phyloP scores from a whole-genome alignment of 1,140 invertebrate species.

The Calliphora vicina region DNA sequence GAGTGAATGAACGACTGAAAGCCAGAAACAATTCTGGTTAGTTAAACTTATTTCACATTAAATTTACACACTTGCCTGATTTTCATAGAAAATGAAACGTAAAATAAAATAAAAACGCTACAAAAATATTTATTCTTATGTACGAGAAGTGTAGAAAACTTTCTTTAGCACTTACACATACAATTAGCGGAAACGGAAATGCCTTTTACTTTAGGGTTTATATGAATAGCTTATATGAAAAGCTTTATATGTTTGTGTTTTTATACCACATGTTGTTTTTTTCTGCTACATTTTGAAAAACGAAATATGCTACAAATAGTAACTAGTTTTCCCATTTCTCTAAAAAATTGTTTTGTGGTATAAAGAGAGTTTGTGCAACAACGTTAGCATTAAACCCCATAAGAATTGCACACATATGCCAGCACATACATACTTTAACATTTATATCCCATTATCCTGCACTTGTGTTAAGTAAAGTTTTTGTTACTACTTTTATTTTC shows the following conservation, averaged over 20 bases:
- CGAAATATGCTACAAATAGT: conserved; percentile 21
- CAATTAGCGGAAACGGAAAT: conserved; percentile 37
- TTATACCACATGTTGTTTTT: background rate
- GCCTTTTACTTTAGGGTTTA: conserved; percentile 30
- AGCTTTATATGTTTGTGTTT: background rate
- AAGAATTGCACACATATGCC: background rate
- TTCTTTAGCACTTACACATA: conserved; percentile 15
- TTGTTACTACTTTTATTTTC: background rate
- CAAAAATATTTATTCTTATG: background rate
- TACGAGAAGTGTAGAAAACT: background rate
- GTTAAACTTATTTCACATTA: background rate
- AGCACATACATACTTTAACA: too few relatives aligned
- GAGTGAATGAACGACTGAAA: too few relatives aligned
- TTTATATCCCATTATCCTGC: background rate
- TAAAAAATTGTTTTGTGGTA: background rate
- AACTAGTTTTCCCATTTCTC: background rate
- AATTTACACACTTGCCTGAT: conserved; percentile 5
- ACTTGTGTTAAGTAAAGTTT: background rate
- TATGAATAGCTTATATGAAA: background rate
- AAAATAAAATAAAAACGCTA: background rate
- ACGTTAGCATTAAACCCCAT: background rate
- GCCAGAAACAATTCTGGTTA: too few relatives aligned
- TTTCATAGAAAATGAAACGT: background rate
- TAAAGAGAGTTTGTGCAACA: conserved; percentile 21
- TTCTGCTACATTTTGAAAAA: too few relatives aligned